Conservation (phyloP, 2,888 invertebrate species). For the Leptopilina drosophilae region DNA sequence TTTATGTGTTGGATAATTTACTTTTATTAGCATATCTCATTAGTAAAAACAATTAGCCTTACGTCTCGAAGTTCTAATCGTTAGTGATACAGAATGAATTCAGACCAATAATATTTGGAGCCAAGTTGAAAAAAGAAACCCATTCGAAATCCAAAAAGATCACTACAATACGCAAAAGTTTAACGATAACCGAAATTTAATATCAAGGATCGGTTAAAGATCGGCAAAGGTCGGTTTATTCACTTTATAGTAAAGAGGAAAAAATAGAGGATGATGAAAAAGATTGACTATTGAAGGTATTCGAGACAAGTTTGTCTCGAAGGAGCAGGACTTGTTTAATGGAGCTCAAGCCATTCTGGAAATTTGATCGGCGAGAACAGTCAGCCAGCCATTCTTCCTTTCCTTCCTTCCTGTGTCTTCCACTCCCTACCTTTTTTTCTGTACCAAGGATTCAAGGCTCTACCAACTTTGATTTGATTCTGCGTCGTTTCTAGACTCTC, state of each 20-base stretch:
- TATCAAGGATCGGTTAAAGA: constrained; percentile 3
- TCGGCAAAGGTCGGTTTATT: background rate
- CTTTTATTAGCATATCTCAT: too few species aligned
- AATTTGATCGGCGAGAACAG: constrained; percentile 72
- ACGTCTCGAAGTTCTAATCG: too few species aligned
- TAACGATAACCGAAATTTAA: background rate
- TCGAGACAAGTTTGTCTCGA: constrained; percentile 10
- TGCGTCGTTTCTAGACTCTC: constrained; percentile 48
- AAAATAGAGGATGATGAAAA: background rate
- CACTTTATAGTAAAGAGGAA: background rate
- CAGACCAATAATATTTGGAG: too few species aligned
- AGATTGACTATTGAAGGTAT: constrained; percentile 19
- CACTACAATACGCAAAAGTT: background rate
- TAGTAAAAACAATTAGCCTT: too few species aligned
- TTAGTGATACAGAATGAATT: too few species aligned
- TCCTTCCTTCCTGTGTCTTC: constrained; percentile 51
- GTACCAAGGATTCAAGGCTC: constrained; percentile 62
- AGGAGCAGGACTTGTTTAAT: constrained; percentile 64
- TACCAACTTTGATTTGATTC: constrained; percentile 73
- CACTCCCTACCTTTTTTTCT: constrained; percentile 50
- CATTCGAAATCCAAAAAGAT: too few species aligned
- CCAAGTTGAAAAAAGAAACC: too few species aligned
- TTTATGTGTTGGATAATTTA: too few species aligned
- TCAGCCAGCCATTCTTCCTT: constrained; percentile 63
- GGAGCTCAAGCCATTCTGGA: constrained; percentile 70